Conservation (phyloP, 2,797 vertebrate species). For the Amblyopsis hoosieri region DNA sequence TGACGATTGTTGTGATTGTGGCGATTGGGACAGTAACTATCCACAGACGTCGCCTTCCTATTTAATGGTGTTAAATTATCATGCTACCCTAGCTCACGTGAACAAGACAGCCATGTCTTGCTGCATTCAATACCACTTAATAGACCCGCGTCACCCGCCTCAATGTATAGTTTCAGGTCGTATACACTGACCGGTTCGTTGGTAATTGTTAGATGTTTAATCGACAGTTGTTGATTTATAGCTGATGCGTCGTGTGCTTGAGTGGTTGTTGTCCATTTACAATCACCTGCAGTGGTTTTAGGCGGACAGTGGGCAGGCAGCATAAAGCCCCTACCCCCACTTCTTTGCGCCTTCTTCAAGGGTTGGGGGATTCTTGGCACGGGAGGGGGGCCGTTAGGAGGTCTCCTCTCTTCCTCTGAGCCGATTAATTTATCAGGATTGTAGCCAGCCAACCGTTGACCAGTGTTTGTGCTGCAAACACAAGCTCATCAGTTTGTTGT, state of each 20-base stretch:
- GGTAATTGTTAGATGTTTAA: slow-evolving; percentile 29
- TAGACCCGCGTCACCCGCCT: not conserved
- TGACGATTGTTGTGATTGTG: too few species aligned
- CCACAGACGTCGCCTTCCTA: too few species aligned
- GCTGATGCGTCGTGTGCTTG: slow-evolving; percentile 24
- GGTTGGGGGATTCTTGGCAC: slow-evolving; percentile 17
- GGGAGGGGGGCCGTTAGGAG: slow-evolving; percentile 12
- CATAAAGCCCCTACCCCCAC: slow-evolving; percentile 18
- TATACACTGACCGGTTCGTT: slow-evolving; percentile 18
- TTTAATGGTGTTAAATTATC: too few species aligned
- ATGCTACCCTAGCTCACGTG: too few species aligned
- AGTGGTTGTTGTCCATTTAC: not conserved
- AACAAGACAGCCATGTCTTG: too few species aligned
- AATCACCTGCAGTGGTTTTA: slow-evolving; percentile 45
- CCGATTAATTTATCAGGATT: slow-evolving; percentile 69
- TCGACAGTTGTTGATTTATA: slow-evolving; percentile 29
- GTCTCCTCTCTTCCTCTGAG: slow-evolving; percentile 62
- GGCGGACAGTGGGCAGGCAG: slow-evolving; percentile 25
- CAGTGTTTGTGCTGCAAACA: slow-evolving; percentile 22
- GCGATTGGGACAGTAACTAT: too few species aligned
- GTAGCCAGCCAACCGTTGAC: slow-evolving; percentile 55
- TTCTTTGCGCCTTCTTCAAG: slow-evolving; percentile 32
- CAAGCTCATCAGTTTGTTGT: slow-evolving; percentile 15
- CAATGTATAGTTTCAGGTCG: not conserved
- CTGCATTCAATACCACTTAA: too few species aligned